A percentile compares a stretch with the other conserved stretches of the same genome.
These are phyloP conservation scores for Stenotaenia linearis DNA, from an alignment of 2,888 invertebrate genomes.

Conservation along the genomic window DNA sequence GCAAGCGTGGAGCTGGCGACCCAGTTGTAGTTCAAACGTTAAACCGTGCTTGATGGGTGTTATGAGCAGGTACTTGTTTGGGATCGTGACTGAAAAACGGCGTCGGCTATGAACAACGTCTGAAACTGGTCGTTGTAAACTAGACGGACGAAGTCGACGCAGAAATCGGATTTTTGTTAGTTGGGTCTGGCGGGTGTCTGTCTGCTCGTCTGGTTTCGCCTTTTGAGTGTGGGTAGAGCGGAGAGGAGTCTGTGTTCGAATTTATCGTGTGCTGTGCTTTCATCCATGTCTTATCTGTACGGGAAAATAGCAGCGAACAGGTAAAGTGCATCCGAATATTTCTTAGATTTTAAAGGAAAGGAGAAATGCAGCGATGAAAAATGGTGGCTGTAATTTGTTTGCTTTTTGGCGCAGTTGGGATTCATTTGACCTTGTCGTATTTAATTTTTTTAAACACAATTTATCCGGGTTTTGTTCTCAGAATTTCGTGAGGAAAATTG, in stretches of 20 bases:
- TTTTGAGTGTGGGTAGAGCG: neutral
- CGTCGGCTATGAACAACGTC: neutral
- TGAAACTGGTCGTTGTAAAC: neutral
- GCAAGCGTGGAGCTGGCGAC: constrained; percentile 19
- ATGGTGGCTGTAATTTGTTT: neutral
- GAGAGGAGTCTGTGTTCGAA: neutral
- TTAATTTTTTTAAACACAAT: neutral
- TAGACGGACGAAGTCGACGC: neutral
- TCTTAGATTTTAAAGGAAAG: neutral
- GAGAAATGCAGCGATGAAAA: neutral
- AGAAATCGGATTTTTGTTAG: constrained; percentile 4
- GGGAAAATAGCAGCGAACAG: neutral
- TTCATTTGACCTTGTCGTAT: constrained; percentile 1
- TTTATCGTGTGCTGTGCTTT: neutral
- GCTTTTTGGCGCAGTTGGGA: neutral
- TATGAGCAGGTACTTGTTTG: neutral
- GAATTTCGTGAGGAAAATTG: neutral
- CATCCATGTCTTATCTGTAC: neutral
- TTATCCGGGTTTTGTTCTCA: neutral
- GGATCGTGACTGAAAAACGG: neutral
- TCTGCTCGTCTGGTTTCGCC: no score
- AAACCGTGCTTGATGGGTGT: neutral
- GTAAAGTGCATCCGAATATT: neutral
- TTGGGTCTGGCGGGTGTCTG: constrained; percentile 9
- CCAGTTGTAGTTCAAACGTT: neutral